Base-by-base conservation (phyloP, 2,888 invertebrate genomes). In the Thymelicus lineola region DNA sequence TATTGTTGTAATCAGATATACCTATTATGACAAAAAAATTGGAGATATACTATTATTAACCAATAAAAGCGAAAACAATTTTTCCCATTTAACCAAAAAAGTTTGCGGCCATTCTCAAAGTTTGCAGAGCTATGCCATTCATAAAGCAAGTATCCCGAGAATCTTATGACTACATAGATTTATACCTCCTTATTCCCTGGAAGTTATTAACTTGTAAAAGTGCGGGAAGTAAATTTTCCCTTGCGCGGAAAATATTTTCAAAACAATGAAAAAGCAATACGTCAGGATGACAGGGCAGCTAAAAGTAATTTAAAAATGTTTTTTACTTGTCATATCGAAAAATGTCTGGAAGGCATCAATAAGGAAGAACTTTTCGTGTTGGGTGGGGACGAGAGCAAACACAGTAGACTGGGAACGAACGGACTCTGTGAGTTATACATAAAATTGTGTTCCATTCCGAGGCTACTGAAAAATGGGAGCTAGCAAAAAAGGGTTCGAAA, bases 391-490 rank as follows among this genome's bases (percentile, higher is more conserved):
- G 71, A 64, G 71, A 72, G 64, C 66, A 55, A 63, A 66, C 55
- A 69, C 64, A 66, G 66, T 71, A 70, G 71, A 61, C 73, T 66
- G 71, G 73, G 70, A 73, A 73, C 74, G 73, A 74, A 46, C 42
- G 76, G 80, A 77, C 75, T 75, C 75, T 75, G 70, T 73, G 79
- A 81, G 79, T 81, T 80, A 82, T 80, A 89, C 84, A 90, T n/a
- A n/a, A n/a, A 90, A 90, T 89, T 84, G 83, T 82, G 82, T 82
- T 82, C 83, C 84, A 84, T 88, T 86, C 84, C 82, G 77, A 78
- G 75, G 77, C 82, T 76, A 76, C 82, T 86, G 88, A 87, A 89
- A 90, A 89, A 89, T 88, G 84, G 77, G 81, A 76, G 80, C 77
- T 82, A 77, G 79, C 81, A 83, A 86, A 85, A 87, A 88, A 82